Conservation (phyloP, 2,113 vertebrate species). For the Penelope pileata region DNA sequence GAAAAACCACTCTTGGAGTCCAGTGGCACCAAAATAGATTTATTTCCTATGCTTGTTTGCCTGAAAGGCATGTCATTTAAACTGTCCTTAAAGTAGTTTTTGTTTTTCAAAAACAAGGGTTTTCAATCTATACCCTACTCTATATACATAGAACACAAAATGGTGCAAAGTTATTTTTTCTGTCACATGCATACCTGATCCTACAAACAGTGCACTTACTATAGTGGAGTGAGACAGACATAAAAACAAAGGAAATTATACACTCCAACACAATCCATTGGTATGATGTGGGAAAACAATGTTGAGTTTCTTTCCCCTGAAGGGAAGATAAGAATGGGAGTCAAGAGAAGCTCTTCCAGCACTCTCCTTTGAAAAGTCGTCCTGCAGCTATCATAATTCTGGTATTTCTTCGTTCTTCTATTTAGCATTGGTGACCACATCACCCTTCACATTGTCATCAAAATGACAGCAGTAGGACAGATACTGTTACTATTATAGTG, state of each 20-base stretch:
- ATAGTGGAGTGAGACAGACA: background rate
- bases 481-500: background rate
- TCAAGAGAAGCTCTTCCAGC: background rate
- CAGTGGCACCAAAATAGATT: background rate
- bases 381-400: background rate
- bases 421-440: background rate
- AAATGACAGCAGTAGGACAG: background rate
- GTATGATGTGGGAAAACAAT: background rate
- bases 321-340: fast-evolving
- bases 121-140: background rate
- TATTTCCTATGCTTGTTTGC: background rate
- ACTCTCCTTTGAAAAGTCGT: background rate
- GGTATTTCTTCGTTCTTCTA: background rate
- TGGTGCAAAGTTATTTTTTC: background rate
- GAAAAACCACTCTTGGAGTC: background rate
- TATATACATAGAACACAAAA: background rate
- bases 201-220: background rate
- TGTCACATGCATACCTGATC: background rate
- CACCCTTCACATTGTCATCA: background rate
- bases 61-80: background rate
- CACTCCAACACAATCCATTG: background rate
- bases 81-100: background rate
- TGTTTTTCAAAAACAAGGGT: no score
- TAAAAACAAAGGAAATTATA: background rate
- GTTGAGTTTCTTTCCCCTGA: background rate